Percentiles rank a stretch among this genome's conserved stretches.
Conservation (phyloP, 2,888 invertebrate genomes). For the Lasioglossum figueresi region DNA sequence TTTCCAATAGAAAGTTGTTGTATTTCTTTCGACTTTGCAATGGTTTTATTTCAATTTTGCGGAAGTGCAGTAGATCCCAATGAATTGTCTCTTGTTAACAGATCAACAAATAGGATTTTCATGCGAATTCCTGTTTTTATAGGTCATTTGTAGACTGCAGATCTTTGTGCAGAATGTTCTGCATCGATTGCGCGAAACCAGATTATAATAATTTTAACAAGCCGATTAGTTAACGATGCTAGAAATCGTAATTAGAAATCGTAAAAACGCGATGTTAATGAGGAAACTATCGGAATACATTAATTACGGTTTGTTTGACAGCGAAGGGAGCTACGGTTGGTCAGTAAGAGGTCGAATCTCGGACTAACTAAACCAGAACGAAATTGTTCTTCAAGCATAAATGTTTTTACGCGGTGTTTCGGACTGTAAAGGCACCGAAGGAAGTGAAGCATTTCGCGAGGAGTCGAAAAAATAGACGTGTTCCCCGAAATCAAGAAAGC, state of each 20-base stretch:
- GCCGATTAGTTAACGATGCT: background rate
- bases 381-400: conserved; percentile 29
- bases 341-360: conserved; percentile 16
- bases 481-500: conserved; percentile 38
- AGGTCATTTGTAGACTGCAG: background rate
- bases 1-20: conserved; percentile 9
- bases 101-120: background rate
- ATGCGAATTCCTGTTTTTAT: background rate
- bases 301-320: background rate
- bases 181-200: background rate
- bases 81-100: background rate
- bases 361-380: conserved; percentile 25
- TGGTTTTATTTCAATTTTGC: background rate
- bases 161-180: background rate
- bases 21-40: background rate
- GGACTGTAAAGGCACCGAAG: background rate
- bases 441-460: conserved; percentile 10
- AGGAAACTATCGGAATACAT: background rate
- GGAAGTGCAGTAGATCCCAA: background rate
- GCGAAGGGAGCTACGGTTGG: background rate
- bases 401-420: conserved; percentile 43
- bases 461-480: conserved; percentile 30
- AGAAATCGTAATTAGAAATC: background rate
- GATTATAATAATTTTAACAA: background rate
- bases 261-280: background rate